A percentile compares a stretch with the other conserved stretches of the same genome.
Evolutionary conservation across 2,888 invertebrate species (phyloP).

Genomic region (Tenthredo scrophulariae): DNA sequence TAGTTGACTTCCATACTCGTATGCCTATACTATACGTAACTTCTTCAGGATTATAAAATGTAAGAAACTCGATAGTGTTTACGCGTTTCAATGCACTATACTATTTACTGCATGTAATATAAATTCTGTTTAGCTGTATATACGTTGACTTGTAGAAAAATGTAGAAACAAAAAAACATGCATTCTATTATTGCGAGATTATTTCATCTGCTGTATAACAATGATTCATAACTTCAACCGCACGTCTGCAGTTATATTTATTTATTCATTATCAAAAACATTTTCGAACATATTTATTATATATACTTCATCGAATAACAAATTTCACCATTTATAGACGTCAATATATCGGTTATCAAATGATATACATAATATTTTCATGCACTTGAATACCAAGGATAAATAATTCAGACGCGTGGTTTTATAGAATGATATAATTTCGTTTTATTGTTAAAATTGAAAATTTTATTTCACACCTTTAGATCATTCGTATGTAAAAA

Average conservation of each 20-base stretch:
- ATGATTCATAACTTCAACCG: not conserved
- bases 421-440: not conserved
- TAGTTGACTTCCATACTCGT: not conserved
- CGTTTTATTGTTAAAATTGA: not conserved
- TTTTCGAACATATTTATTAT: not conserved
- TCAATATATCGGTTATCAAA: not conserved
- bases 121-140: not conserved
- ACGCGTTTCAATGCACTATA: not conserved
- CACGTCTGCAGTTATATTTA: not conserved
- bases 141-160: not conserved
- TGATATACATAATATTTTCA: not conserved
- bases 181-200: not conserved
- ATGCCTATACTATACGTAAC: not conserved
- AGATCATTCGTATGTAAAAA: not conserved
- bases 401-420: no score
- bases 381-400: not conserved
- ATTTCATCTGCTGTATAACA: not conserved
- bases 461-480: not conserved
- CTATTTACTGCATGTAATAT: not conserved
- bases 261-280: not conserved
- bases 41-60: not conserved
- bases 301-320: not conserved
- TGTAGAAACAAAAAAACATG: not conserved
- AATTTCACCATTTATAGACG: not conserved
- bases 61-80: conserved; percentile 29